A percentile compares a stretch with the other conserved stretches of the same genome.
phyloP scores from a whole-genome alignment of 2,888 invertebrate species.

The Thecophora atra region DNA sequence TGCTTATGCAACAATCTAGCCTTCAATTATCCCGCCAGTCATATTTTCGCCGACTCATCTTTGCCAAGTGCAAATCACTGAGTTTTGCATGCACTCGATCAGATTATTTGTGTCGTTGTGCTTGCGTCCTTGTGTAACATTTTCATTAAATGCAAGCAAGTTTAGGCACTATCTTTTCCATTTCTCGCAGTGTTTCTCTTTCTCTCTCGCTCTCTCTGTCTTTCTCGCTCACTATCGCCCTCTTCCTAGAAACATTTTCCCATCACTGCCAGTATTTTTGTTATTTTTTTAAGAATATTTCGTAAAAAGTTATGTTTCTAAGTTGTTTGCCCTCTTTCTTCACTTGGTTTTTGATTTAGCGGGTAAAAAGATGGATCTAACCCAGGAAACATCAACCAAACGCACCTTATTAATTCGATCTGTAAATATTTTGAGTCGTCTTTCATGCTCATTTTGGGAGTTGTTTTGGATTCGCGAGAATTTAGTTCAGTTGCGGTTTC shows the following conservation, averaged over 20 bases:
- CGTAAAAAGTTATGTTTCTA: too few relatives aligned
- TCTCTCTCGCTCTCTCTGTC: not conserved
- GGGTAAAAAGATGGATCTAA: too few relatives aligned
- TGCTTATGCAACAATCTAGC: slow-evolving; percentile 46
- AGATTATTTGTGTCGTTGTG: slow-evolving; percentile 18
- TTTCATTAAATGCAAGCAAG: slow-evolving; percentile 13
- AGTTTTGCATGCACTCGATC: slow-evolving; percentile 14
- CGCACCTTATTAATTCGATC: slow-evolving; percentile 16
- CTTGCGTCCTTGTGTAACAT: slow-evolving; percentile 30
- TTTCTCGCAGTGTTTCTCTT: too few relatives aligned
- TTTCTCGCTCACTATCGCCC: not conserved
- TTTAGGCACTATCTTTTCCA: not conserved
- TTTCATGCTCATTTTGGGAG: slow-evolving; percentile 2
- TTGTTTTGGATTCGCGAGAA: slow-evolving; percentile 1
- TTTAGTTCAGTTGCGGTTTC: not conserved
- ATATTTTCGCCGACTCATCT: slow-evolving; percentile 16
- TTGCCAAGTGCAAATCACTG: not conserved
- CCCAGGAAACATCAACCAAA: not conserved
- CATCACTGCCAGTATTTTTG: too few relatives aligned
- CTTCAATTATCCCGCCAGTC: slow-evolving; percentile 42
- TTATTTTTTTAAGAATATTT: too few relatives aligned
- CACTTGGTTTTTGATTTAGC: too few relatives aligned
- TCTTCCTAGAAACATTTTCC: not conserved
- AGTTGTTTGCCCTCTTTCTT: too few relatives aligned
- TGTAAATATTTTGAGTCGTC: slow-evolving; percentile 21